Conservation (phyloP, 2,113 vertebrate species). For the Lycaon pictus region DNA sequence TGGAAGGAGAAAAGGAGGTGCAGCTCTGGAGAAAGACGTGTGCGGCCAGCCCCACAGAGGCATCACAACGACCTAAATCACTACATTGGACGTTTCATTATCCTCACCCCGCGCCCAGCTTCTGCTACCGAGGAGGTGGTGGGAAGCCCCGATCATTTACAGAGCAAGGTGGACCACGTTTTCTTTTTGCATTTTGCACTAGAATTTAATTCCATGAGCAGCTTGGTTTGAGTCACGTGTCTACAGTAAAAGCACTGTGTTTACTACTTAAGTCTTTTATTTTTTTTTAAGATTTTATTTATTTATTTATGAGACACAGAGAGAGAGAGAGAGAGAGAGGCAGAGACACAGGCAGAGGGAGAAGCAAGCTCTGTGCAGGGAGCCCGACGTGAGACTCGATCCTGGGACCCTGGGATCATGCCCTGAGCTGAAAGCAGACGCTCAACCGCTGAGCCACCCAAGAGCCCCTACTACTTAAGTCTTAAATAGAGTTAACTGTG, state of each 20-base stretch:
- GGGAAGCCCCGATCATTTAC: background rate
- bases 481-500: background rate
- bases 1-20: accelerated
- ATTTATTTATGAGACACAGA: too few relatives aligned
- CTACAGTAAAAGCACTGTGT: background rate
- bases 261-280: background rate
- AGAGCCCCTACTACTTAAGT: too few relatives aligned
- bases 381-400: too few relatives aligned
- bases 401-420: too few relatives aligned
- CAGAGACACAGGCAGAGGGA: too few relatives aligned
- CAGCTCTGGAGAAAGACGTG: background rate
- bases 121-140: accelerated
- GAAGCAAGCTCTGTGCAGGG: too few relatives aligned
- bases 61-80: background rate
- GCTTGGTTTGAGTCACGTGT: background rate
- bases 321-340: too few relatives aligned
- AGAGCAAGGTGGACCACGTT: background rate
- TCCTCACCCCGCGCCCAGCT: background rate
- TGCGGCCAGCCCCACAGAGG: background rate
- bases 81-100: accelerated
- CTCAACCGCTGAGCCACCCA: too few relatives aligned
- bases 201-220: background rate
- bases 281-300: too few relatives aligned
- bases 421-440: too few relatives aligned
- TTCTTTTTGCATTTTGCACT: background rate